Base-by-base conservation (phyloP, 2,797 vertebrate genomes). In the Crocodylus rhombifer region DNA sequence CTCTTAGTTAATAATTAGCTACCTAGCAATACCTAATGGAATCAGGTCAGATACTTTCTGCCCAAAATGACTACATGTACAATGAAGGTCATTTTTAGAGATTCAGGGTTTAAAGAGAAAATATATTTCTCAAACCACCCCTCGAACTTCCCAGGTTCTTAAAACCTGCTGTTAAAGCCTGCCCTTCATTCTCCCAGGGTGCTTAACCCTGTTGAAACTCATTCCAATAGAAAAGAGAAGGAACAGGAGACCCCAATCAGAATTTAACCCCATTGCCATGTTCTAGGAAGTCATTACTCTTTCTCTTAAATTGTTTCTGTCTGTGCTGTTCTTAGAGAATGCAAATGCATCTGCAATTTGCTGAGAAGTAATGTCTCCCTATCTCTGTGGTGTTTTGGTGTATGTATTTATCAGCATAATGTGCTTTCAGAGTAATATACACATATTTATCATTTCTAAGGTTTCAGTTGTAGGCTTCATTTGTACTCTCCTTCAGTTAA, bases 381-480 rank as follows among this genome's bases (percentile, higher is more conserved):
- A 77, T 1, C 33, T 93, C 77, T 42, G 81, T 51, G 81, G 71
- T 96, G 90, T 96, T 89, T 81, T 83, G 36, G 90, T 79, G 73
- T 65, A 89, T 92, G 90, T 91, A 91, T 94, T 96, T 93, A 91
- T 93, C 94, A 94, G 65, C 65, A 91, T 95, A 91, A 92, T 80
- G 88, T 88, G 90, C 88, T 88, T 92, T 92, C 94, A 89, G 62
- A 81, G 83, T 63, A 80, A 93, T 10, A 62, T 79, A 92, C 57
- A 80, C 69, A 86, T 12, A 13, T 61, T 79, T 86, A 84, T 91
- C 92, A 95, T 60, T 73, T 14, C 36, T 51, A 23, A 13, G 14
- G 21, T 73, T 73, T 23, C 69, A 26, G 36, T 5, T 26, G 69
- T 73, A 25, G 21, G 21, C 2, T 1, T 51, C 16, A 14, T 21